Percentiles rank a stretch among this genome's conserved stretches.
Conservation (phyloP, 2,113 vertebrate genomes). For the Dendropsophus ebraccatus region DNA sequence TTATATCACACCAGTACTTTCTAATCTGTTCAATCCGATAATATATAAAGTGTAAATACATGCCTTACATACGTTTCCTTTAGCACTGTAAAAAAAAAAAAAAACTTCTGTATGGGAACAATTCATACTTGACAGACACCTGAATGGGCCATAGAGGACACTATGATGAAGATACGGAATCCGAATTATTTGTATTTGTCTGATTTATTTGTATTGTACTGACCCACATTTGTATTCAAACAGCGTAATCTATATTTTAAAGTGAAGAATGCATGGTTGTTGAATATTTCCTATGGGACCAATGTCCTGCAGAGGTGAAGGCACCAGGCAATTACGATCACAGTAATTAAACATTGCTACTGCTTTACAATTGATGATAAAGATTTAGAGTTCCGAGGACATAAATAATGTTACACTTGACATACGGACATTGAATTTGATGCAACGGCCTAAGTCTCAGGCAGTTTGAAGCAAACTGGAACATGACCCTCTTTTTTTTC, state of each 20-base stretch:
- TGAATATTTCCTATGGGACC: constrained; percentile 14
- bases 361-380: constrained; percentile 38
- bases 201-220: neutral
- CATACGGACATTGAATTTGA: neutral
- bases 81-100: neutral
- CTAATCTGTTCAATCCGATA: neutral
- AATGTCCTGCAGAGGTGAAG: constrained; percentile 26
- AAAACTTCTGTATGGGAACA: too few species aligned
- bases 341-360: constrained; percentile 35
- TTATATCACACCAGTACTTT: constrained; percentile 9
- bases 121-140: too few species aligned
- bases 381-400: constrained; percentile 14
- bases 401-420: constrained; percentile 29
- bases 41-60: neutral
- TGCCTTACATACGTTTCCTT: neutral
- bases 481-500: constrained; percentile 42
- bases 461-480: constrained; percentile 19
- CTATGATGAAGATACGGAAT: neutral
- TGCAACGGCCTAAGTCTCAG: constrained; percentile 5
- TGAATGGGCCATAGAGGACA: too few species aligned
- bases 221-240: constrained; percentile 27
- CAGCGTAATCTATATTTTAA: neutral
- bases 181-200: neutral
- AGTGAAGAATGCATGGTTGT: neutral
- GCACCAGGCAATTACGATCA: constrained; percentile 11